Percentiles rank a stretch among this genome's conserved stretches.
These are phyloP conservation scores for Tachypleus tridentatus DNA, from an alignment of 1,140 invertebrate genomes.

Conservation along the genomic window DNA sequence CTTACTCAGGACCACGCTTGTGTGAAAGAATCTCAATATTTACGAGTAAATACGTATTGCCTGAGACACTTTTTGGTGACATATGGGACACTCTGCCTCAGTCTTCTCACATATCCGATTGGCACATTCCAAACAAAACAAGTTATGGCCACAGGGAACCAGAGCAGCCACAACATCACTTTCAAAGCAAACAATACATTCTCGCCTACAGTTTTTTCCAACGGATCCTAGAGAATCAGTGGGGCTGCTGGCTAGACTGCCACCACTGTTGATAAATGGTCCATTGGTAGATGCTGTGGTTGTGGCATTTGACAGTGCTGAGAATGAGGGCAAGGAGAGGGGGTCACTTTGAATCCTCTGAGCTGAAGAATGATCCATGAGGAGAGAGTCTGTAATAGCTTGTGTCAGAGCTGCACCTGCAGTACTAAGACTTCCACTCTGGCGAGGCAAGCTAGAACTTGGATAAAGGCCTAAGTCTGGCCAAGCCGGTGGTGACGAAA, in stretches of 20 bases:
- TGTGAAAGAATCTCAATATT: constrained; percentile 8
- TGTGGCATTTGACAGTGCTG: constrained; percentile 9
- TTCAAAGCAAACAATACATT: constrained; percentile 73
- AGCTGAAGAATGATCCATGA: constrained; percentile 30
- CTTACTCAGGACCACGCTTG: no score
- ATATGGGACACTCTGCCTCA: constrained; percentile 49
- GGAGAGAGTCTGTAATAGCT: constrained; percentile 20
- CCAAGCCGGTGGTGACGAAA: constrained; percentile 2
- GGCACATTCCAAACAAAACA: constrained; percentile 86
- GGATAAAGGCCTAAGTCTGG: constrained; percentile 8
- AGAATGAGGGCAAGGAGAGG: constrained; percentile 21
- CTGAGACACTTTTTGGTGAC: constrained; percentile 65
- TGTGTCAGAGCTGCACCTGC: no score
- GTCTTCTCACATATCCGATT: constrained; percentile 55
- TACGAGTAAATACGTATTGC: constrained; percentile 54
- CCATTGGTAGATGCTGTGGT: neutral
- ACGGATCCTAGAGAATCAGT: constrained; percentile 10
- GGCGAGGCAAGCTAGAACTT: no score
- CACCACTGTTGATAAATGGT: neutral
- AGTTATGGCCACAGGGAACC: constrained; percentile 85
- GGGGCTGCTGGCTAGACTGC: constrained; percentile 5
- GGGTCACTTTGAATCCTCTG: constrained; percentile 34
- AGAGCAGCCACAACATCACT: constrained; percentile 74
- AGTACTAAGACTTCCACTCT: no score
- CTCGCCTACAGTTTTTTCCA: constrained; percentile 39